Evolutionary conservation across 2,888 invertebrate genomes (phyloP).

Genomic region (Chrysolina haemoptera): DNA sequence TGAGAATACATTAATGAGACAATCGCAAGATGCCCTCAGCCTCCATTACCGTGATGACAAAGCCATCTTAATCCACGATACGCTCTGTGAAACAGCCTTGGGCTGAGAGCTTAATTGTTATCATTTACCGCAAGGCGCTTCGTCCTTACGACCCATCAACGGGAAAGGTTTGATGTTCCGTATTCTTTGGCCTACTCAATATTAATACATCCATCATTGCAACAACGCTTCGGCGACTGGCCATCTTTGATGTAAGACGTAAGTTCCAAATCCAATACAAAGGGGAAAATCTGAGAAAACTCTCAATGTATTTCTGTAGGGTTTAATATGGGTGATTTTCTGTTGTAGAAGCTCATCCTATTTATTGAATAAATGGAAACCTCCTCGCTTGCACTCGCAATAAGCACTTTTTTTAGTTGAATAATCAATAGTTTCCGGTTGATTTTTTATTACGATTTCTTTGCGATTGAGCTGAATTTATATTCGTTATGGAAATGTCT

Average conservation of each 20-base stretch:
- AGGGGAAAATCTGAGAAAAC: background rate
- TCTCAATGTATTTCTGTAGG: no score
- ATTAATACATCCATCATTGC: constrained; percentile 61
- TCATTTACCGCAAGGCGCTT: constrained; percentile 63
- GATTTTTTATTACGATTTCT: no score
- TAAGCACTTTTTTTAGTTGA: no score
- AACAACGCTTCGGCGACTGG: constrained; percentile 59
- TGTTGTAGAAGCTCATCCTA: no score
- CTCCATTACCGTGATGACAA: constrained; percentile 70
- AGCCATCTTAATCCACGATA: constrained; percentile 67
- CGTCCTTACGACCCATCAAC: constrained; percentile 35
- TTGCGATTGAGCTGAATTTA: no score
- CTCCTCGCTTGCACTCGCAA: no score
- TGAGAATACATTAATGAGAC: constrained; percentile 69
- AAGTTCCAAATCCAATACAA: constrained; percentile 42
- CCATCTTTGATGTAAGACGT: constrained; percentile 48
- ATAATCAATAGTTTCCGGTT: no score
- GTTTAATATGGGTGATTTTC: background rate
- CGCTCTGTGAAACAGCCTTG: constrained; percentile 59
- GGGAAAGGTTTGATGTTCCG: constrained; percentile 51
- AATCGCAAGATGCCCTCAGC: constrained; percentile 66
- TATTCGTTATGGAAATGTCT: no score
- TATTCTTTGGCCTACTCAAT: constrained; percentile 59
- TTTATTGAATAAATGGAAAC: no score
- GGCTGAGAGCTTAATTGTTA: constrained; percentile 67